Conservation (phyloP, 1,140 invertebrate species). For the Megalopta genalis region DNA sequence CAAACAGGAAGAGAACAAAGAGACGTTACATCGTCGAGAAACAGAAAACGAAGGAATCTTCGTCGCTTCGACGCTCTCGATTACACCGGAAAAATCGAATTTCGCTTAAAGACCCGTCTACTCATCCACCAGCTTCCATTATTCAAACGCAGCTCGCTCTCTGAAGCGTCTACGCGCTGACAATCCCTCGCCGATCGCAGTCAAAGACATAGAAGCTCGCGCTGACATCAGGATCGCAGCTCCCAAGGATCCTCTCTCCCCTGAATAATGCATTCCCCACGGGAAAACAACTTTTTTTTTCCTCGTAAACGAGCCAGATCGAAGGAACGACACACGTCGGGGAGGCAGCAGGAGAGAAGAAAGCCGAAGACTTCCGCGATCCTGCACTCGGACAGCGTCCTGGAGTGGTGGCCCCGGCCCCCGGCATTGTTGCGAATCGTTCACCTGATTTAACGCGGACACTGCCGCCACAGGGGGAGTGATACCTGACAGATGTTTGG, state of each 20-base stretch:
- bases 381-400: slow-evolving; percentile 46
- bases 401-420: slow-evolving; percentile 31
- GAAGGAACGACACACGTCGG: neutral
- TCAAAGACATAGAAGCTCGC: neutral
- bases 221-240: neutral
- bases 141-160: too few relatives aligned
- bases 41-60: too few relatives aligned
- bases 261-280: neutral
- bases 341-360: slow-evolving; percentile 3
- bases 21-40: too few relatives aligned
- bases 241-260: neutral
- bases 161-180: too few relatives aligned
- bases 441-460: slow-evolving; percentile 78
- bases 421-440: slow-evolving; percentile 58
- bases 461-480: slow-evolving; percentile 70
- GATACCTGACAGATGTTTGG: slow-evolving; percentile 79
- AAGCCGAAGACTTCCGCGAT: slow-evolving; percentile 43
- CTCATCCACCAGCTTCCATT: too few relatives aligned
- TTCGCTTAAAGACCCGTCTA: too few relatives aligned
- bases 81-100: too few relatives aligned
- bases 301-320: neutral
- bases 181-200: neutral
- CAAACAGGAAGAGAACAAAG: too few relatives aligned
- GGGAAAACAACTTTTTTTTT: slow-evolving; percentile 21
- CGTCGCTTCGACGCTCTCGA: too few relatives aligned